phyloP scores from a whole-genome alignment of 1,140 invertebrate species.

The Drosophila tani region DNA sequence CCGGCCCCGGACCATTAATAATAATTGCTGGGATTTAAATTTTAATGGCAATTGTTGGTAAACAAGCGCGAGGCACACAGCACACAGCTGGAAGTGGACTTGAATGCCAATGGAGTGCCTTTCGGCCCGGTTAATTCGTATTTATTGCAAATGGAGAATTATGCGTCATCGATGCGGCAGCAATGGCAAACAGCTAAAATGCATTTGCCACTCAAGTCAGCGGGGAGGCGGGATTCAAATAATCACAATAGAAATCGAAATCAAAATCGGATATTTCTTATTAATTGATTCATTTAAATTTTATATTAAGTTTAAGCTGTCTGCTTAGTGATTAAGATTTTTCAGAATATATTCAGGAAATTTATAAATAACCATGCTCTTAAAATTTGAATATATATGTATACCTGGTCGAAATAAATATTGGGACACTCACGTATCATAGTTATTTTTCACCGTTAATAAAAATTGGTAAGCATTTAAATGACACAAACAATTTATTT shows the following conservation, averaged over 20 bases:
- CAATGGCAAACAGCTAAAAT: conserved; percentile 40
- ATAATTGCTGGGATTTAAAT: conserved; percentile 83
- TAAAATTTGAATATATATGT: too few species aligned
- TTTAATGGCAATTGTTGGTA: conserved; percentile 80
- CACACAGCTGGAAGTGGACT: conserved; percentile 18
- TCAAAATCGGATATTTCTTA: neutral
- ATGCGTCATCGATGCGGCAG: conserved; percentile 28
- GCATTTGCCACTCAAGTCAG: conserved; percentile 38
- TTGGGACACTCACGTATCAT: too few species aligned
- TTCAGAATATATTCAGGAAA: too few species aligned
- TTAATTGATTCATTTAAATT: neutral
- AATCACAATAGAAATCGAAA: conserved; percentile 5
- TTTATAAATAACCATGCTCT: too few species aligned
- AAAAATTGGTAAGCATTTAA: too few species aligned
- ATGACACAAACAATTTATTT: too few species aligned
- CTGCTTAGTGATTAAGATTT: too few species aligned
- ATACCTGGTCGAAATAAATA: too few species aligned
- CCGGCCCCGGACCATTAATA: conserved; percentile 70
- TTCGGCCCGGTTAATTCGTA: conserved; percentile 58
- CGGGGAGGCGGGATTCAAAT: neutral
- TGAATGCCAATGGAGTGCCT: conserved; percentile 31
- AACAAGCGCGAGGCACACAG: conserved; percentile 54
- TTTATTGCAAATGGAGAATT: conserved; percentile 71
- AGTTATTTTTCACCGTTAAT: too few species aligned
- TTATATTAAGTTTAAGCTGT: too few species aligned